These are phyloP conservation scores for Spatulosminthurus flaviceps DNA, from an alignment of 2,888 invertebrate genomes.

Conservation along the genomic window DNA sequence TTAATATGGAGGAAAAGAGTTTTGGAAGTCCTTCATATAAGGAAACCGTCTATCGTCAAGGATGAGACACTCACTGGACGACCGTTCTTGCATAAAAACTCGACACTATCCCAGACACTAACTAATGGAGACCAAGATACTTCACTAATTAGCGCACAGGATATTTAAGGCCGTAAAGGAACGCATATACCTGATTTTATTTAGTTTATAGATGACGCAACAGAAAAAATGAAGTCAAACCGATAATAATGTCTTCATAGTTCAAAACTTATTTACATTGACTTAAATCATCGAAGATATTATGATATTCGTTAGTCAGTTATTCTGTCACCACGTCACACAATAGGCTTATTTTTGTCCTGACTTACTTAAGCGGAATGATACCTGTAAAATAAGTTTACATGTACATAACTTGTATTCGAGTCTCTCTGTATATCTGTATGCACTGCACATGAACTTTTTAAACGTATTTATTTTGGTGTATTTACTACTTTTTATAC, in stretches of 20 bases:
- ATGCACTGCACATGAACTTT: too few species aligned
- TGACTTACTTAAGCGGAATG: too few species aligned
- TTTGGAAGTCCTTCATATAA: conserved; percentile 60
- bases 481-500: too few species aligned
- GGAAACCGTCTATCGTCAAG: conserved; percentile 61
- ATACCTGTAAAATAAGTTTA: too few species aligned
- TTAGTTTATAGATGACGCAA: neutral
- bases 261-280: neutral
- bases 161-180: conserved; percentile 41
- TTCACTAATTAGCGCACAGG: conserved; percentile 60
- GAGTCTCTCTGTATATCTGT: too few species aligned
- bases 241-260: neutral
- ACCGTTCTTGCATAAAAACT: conserved; percentile 56
- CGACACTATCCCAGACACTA: conserved; percentile 39
- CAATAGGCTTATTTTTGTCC: too few species aligned
- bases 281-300: conserved; percentile 14
- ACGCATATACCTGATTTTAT: conserved; percentile 16
- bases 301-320: conserved; percentile 21
- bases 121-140: conserved; percentile 55
- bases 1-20: conserved; percentile 62
- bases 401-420: too few species aligned
- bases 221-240: neutral
- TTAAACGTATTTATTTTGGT: too few species aligned
- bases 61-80: conserved; percentile 62
- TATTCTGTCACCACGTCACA: neutral